Evolutionary conservation across 64 coral and sea anemone species (phyloP), one percentile per base, ranked within the genome.

Genomic region (Trachythela sp.): DNA sequence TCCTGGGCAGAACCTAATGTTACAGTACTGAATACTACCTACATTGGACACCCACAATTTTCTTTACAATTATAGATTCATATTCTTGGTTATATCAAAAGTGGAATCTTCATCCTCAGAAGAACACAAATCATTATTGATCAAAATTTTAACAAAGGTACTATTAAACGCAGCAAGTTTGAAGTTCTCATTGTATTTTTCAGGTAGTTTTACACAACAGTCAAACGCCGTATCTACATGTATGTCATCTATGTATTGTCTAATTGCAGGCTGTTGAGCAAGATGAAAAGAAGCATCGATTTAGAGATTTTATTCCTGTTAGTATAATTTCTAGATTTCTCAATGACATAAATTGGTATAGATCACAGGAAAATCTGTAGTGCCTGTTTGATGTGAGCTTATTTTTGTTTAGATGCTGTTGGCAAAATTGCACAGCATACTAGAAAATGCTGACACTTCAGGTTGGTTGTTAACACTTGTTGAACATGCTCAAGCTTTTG

Each of bases 361-460:
- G 71, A 40, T 89, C n/a, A n/a, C n/a, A n/a, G n/a, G n/a, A n/a
- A 38, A 87, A 87, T 70, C 39, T 87, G 24, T 29, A 49, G 40
- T 13, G 35, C 31, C 39, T 39, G 2, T 37, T 24, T 50, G 40
- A 18, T 11, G 30, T 2, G 3, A 13, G 9, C 0, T 35, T 40
- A 45, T 39, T 52, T 91, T 35, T 54, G 77, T 92, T 4, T 38
- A 94, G 95, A 92, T 87, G 85, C 89, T 99, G 13, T 93, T 99
- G 91, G 91, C 93, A 76, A 92, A 90, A 48, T 85, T 99, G 84
- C 93, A 99, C 60, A 94, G 89, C 42, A 94, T 99, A 39, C 77
- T 99, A 80, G 96, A 99, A 87, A 99, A 99, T 92, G 93, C 94
- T 37, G 96, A 99, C 35, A 89, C 93, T 31, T 89, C 96, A 89